Conservation (phyloP, 2,113 vertebrate species). For the Trochalopteron elliotii region DNA sequence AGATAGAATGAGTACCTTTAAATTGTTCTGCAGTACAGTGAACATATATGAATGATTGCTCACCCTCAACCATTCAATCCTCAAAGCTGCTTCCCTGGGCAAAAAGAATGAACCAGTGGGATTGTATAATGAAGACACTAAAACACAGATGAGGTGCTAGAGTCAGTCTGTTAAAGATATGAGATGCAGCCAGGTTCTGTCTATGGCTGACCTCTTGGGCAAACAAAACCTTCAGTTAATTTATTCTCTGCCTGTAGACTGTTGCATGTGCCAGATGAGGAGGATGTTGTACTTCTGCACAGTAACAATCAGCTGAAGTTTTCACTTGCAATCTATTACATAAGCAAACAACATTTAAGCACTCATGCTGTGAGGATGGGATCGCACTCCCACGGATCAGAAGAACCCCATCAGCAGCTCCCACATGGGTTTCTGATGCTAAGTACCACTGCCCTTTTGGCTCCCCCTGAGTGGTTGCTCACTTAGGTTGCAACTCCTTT, state of each 20-base stretch:
- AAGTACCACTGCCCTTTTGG: background rate
- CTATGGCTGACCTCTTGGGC: background rate
- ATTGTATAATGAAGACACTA: background rate
- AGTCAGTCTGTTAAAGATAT: background rate
- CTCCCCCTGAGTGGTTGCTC: fast-evolving
- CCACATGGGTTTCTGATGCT: background rate
- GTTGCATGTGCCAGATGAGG: background rate
- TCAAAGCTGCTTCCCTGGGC: background rate
- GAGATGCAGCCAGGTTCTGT: background rate
- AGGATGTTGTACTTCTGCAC: background rate
- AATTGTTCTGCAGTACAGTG: background rate
- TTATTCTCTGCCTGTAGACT: background rate
- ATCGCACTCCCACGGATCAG: background rate
- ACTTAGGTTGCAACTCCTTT: background rate
- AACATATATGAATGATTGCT: background rate
- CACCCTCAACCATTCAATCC: background rate
- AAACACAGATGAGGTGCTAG: background rate
- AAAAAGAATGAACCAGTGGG: background rate
- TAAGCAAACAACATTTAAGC: background rate
- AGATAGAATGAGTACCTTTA: background rate
- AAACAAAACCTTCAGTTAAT: background rate
- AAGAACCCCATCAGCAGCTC: background rate
- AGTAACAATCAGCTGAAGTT: background rate
- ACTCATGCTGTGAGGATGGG: background rate
- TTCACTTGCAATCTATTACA: background rate